Evolutionary conservation across 2,113 vertebrate genomes (phyloP), one percentile per base, ranked within the genome.

Genomic region (Okapia johnstoni): DNA sequence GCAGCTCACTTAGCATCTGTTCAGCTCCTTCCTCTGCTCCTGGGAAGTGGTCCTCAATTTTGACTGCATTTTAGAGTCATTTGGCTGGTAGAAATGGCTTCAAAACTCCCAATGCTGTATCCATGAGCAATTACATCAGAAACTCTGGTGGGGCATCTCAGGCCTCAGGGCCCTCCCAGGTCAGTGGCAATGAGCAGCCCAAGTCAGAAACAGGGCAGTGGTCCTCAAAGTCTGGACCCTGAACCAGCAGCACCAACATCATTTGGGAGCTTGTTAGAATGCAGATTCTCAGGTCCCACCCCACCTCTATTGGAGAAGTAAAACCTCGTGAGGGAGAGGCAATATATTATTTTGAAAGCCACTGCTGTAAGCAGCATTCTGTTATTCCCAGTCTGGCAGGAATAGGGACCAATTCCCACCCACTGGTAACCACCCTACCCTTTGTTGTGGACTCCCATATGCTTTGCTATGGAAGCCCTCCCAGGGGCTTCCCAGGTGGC

Each of bases 1-100:
- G 30, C 0, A 4, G 57, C 58, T 80, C 55, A n/a, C 8, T 63
- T 3, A 12, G 5, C 0, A 1, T 19, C 66, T 28, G 0, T 23
- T 52, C 3, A 6, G 55, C 7, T 43, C 46, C 48, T 21, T 48
- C n/a, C n/a, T 84, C 48, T 26, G 6, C 36, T 52, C 60, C 25
- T 26, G 58, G 88, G 85, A n/a, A 15, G 55, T 1, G 63, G 17
- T 33, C 40, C 55, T 81, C 48, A 60, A n/a, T 52, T 80, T 63
- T 30, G 73, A 28, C 25, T 79, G 50, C 43, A 28, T 16, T 40
- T 63, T 48, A 26, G 60, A 76, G 21, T 90, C 54, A 9, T 9
- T 70, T 40, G 17, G 79, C 6, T 2, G 1, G 14, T 79, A 26
- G 80, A 48, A 54, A 52, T 66, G 76, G 28, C 46, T 88, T 92